phyloP scores from a whole-genome alignment of 2,797 vertebrate genomes.

The Anguilla pacifica region DNA sequence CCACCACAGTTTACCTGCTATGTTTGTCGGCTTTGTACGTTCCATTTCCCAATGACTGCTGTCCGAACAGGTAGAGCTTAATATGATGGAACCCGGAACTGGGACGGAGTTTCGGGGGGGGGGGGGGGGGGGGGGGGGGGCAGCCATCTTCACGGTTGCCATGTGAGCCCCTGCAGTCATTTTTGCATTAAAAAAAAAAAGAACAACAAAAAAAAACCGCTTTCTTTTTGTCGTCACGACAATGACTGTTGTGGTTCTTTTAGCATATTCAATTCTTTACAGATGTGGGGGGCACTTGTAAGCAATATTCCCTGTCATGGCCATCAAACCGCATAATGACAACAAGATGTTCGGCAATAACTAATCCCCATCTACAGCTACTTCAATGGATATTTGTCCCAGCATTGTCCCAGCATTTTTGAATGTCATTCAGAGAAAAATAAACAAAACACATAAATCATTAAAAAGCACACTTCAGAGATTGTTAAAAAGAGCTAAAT shows the following conservation, averaged over 20 bases:
- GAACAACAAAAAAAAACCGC: too few species aligned
- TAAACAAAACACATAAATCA: constrained; percentile 19
- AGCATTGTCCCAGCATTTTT: constrained; percentile 32
- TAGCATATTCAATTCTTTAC: constrained; percentile 68
- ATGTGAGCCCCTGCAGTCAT: background rate
- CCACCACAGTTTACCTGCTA: background rate
- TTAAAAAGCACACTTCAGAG: constrained; percentile 48
- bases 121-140: too few species aligned
- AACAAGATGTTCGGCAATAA: constrained; percentile 66
- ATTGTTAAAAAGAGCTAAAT: constrained; percentile 38
- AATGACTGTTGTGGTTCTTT: constrained; percentile 63
- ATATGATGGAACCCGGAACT: background rate
- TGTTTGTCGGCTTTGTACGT: background rate
- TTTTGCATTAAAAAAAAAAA: background rate
- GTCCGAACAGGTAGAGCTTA: background rate
- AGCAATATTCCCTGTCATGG: constrained; percentile 70
- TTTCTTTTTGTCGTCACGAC: background rate
- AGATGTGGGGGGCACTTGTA: constrained; percentile 72
- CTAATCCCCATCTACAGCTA: constrained; percentile 13
- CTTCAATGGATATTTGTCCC: constrained; percentile 45
- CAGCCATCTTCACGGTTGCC: background rate
- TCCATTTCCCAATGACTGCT: background rate
- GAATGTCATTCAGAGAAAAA: constrained; percentile 27
- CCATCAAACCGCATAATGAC: constrained; percentile 67
- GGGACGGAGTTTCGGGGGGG: background rate